Percentiles rank a stretch among this genome's conserved stretches.
Conservation (phyloP, 2,113 vertebrate species). For the Gambusia affinis region DNA sequence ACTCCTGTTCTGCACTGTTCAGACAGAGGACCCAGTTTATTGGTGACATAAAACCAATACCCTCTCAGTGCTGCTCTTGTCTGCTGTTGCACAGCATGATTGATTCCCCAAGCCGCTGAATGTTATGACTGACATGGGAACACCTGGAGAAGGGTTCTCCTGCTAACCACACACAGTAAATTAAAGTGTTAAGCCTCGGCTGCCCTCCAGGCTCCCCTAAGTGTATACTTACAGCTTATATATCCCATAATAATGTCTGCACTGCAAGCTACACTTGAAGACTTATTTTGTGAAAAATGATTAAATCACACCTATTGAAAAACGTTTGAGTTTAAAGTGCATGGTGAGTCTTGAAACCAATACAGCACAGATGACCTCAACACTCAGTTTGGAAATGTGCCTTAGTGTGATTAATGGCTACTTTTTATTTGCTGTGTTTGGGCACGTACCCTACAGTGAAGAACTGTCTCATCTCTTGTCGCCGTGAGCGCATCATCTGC, state of each 20-base stretch:
- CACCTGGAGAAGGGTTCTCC: conserved; percentile 76
- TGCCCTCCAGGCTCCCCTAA: conserved; percentile 65
- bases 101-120: conserved; percentile 72
- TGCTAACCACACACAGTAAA: conserved; percentile 79
- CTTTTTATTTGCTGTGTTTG: conserved; percentile 11
- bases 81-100: conserved; percentile 66
- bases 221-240: conserved; percentile 69
- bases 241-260: conserved; percentile 74
- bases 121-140: conserved; percentile 76
- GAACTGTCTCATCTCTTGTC: conserved; percentile 99
- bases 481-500: conserved; percentile 97
- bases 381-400: conserved; percentile 8
- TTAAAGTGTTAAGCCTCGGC: conserved; percentile 70
- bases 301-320: conserved; percentile 59
- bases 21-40: conserved; percentile 71
- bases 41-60: conserved; percentile 77
- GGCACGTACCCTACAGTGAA: conserved; percentile 94
- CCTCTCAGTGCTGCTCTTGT: conserved; percentile 62
- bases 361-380: conserved; percentile 20
- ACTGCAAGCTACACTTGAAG: conserved; percentile 54
- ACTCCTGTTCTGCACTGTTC: conserved; percentile 65
- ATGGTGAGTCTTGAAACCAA: conserved; percentile 19
- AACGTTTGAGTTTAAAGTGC: conserved; percentile 30
- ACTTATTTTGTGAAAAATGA: conserved; percentile 66
- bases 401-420: not conserved